These are phyloP conservation scores for Myanophis thanlyinensis DNA, from an alignment of 2,113 vertebrate genomes.

Conservation along the genomic window DNA sequence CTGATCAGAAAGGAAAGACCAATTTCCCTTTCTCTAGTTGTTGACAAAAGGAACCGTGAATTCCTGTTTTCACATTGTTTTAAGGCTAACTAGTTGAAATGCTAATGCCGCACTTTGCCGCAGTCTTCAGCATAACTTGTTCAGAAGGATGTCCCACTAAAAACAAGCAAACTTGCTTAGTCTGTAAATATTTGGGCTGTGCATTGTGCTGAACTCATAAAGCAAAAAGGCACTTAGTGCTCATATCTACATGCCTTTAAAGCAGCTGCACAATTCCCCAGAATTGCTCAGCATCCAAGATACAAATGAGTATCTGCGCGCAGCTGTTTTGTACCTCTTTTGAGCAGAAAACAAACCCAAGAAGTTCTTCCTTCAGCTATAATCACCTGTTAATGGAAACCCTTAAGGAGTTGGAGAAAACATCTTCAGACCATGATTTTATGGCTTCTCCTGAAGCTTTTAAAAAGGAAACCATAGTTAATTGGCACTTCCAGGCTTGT, in stretches of 20 bases:
- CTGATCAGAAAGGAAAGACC: background rate
- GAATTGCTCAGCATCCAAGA: background rate
- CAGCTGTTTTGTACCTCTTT: no score
- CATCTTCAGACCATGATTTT: background rate
- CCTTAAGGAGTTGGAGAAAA: background rate
- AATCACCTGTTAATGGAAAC: background rate
- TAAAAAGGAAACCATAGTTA: background rate
- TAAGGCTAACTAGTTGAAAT: background rate
- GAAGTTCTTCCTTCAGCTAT: background rate
- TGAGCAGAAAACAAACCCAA: background rate
- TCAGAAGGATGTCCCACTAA: background rate
- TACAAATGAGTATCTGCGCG: background rate
- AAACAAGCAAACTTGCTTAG: background rate
- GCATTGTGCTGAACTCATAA: background rate
- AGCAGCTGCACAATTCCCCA: background rate
- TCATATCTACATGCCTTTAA: background rate
- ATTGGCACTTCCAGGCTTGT: background rate
- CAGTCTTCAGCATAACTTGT: background rate
- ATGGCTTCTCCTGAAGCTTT: background rate
- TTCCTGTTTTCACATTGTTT: background rate
- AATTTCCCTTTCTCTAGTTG: slow-evolving; percentile 4
- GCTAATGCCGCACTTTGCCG: background rate
- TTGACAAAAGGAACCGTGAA: background rate
- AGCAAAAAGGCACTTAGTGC: background rate
- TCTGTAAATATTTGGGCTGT: background rate